These are phyloP conservation scores for Xestia ashworthii DNA, from an alignment of 2,888 invertebrate genomes.

Conservation along the genomic window DNA sequence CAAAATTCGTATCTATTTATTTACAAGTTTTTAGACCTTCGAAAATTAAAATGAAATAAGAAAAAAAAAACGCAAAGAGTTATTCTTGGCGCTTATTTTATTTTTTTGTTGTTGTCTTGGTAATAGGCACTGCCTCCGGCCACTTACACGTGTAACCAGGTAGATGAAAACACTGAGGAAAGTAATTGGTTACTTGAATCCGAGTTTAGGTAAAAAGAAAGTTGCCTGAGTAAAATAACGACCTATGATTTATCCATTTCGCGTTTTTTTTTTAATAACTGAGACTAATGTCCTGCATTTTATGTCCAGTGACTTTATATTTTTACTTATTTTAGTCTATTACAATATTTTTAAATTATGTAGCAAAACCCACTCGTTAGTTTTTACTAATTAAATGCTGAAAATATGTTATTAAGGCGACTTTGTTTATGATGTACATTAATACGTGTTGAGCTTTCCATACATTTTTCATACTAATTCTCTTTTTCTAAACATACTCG, in stretches of 20 bases:
- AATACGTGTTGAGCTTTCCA: not conserved
- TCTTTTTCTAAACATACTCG: slow-evolving; percentile 42
- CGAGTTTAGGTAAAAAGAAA: not conserved
- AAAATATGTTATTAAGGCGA: not conserved
- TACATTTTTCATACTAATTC: slow-evolving; percentile 3
- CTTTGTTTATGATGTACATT: not conserved
- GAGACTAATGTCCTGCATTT: not conserved
- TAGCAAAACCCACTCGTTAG: not conserved
- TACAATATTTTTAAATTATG: not conserved
- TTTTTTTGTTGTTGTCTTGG: not conserved
- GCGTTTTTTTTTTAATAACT: not conserved
- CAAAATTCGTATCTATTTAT: too few species aligned
- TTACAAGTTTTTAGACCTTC: not conserved
- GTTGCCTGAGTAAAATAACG: not conserved
- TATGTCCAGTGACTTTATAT: not conserved
- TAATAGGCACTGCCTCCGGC: not conserved
- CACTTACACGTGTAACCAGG: not conserved
- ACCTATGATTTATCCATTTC: not conserved
- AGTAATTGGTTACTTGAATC: not conserved
- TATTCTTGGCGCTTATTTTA: not conserved
- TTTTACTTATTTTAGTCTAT: not conserved
- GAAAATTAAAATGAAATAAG: too few species aligned
- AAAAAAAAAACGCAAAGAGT: not conserved
- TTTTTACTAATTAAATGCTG: not conserved
- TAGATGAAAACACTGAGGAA: not conserved